These are phyloP conservation scores for Cephus spinipes DNA, from an alignment of 2,888 invertebrate genomes.

Conservation along the genomic window DNA sequence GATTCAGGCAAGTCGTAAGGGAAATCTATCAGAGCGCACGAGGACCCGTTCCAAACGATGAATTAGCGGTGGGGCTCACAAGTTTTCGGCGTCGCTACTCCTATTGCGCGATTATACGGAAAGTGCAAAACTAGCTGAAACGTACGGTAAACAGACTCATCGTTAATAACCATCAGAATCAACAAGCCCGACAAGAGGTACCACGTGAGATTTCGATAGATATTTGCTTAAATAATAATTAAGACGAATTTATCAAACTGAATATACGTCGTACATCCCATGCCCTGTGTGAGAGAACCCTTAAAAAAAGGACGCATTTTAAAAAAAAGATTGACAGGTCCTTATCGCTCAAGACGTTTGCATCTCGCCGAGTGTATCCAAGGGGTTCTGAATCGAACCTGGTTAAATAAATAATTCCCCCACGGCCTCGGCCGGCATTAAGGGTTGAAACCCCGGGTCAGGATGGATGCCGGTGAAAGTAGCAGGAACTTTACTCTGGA, in stretches of 20 bases:
- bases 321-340: not conserved
- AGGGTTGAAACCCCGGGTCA: not conserved
- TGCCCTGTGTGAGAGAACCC: no score
- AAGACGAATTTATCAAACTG: no score
- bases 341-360: not conserved
- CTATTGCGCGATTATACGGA: not conserved
- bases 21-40: constrained; percentile 39
- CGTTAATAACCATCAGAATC: not conserved
- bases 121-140: not conserved
- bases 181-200: not conserved
- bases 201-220: no score
- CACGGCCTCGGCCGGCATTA: not conserved
- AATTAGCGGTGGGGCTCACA: not conserved
- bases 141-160: not conserved
- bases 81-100: not conserved
- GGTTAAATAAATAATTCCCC: not conserved
- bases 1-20: constrained; percentile 48
- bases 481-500: not conserved
- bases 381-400: not conserved
- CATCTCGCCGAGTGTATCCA: not conserved
- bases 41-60: constrained; percentile 23
- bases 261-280: fast-evolving
- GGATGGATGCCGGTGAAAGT: not conserved
- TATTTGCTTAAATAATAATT: no score
- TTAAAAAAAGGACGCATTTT: no score